Conservation (phyloP, 2,797 vertebrate species). For the Micropoecilia bifurca region DNA sequence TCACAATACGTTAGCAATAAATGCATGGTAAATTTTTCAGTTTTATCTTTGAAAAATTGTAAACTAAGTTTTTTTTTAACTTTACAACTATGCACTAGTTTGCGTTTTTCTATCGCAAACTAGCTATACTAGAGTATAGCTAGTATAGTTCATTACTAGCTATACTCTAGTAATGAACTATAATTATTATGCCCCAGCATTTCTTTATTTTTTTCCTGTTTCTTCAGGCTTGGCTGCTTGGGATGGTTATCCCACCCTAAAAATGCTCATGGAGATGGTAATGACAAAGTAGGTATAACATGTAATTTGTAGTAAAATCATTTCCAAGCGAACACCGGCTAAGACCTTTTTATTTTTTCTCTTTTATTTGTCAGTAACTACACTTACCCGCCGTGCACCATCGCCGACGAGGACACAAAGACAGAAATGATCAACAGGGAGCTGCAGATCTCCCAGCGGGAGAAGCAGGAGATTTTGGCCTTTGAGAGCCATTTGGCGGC, state of each 20-base stretch:
- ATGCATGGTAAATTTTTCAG: not conserved
- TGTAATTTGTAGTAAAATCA: not conserved
- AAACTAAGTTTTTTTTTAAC: not conserved
- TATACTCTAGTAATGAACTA: too few species aligned
- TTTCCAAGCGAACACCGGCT: not conserved
- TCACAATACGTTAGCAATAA: not conserved
- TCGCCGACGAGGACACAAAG: constrained; percentile 95
- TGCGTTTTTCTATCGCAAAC: too few species aligned
- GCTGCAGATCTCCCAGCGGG: constrained; percentile 94
- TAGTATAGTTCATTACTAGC: too few species aligned
- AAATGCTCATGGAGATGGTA: constrained; percentile 99
- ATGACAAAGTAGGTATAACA: constrained; percentile 93
- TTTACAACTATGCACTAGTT: not conserved
- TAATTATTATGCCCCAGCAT: not conserved
- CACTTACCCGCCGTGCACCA: constrained; percentile 93
- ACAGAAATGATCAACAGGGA: constrained; percentile 95
- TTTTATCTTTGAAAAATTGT: not conserved
- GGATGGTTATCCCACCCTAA: constrained; percentile 96
- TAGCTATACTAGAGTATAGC: too few species aligned
- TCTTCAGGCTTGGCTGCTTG: constrained; percentile 91
- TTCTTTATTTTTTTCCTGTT: constrained; percentile 1
- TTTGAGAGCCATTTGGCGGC: constrained; percentile 98
- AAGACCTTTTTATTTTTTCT: not conserved
- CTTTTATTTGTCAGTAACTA: constrained; percentile 85
- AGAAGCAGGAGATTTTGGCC: constrained; percentile 97